Percentiles rank a stretch among this genome's conserved stretches.
Conservation (phyloP, 2,888 invertebrate genomes). For the Gortyna flavago region DNA sequence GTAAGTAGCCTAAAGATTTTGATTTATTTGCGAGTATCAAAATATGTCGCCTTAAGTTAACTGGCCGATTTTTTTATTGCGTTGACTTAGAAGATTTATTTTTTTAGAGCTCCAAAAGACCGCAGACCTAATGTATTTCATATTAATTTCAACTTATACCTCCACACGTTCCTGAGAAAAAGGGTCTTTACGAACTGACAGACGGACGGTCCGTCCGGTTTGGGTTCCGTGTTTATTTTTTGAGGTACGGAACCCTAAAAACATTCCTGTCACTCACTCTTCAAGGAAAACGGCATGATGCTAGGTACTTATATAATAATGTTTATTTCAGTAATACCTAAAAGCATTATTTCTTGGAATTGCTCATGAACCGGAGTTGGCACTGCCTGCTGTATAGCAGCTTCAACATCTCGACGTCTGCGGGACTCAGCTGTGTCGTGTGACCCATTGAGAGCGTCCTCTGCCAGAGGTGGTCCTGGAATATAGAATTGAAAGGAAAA, state of each 20-base stretch:
- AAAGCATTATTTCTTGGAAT: neutral
- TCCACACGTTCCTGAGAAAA: too few relatives aligned
- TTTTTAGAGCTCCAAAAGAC: too few relatives aligned
- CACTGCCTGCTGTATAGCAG: slow-evolving; percentile 76
- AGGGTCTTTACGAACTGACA: neutral
- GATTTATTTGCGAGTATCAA: too few relatives aligned
- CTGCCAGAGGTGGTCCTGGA: slow-evolving; percentile 82
- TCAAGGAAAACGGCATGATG: neutral
- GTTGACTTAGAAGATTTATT: too few relatives aligned
- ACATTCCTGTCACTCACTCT: neutral
- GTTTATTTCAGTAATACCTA: neutral
- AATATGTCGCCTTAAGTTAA: too few relatives aligned
- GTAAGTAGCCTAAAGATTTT: too few relatives aligned
- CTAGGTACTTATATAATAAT: neutral
- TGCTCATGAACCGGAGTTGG: slow-evolving; percentile 39
- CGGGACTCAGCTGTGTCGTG: slow-evolving; percentile 62
- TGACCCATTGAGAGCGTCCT: slow-evolving; percentile 80
- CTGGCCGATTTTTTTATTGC: too few relatives aligned
- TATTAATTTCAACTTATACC: too few relatives aligned
- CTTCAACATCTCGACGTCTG: slow-evolving; percentile 68
- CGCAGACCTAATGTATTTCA: too few relatives aligned
- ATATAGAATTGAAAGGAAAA: neutral
- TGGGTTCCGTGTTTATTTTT: neutral
- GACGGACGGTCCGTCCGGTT: neutral
- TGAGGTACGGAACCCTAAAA: neutral